Base-by-base conservation (phyloP, 2,113 vertebrate genomes). In the Oreochromis tanganicae region DNA sequence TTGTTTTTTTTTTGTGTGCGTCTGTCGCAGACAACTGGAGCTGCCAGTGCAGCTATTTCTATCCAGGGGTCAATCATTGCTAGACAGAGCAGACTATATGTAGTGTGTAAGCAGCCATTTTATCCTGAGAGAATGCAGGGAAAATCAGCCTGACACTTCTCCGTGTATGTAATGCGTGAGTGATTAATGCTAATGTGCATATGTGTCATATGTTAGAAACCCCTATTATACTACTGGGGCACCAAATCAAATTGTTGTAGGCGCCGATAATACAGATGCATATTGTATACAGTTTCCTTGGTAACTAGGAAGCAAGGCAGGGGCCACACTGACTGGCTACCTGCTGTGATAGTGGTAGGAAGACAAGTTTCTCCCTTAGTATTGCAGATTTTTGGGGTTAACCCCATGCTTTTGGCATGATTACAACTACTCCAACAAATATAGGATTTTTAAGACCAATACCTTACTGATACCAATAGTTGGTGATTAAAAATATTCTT, bases 11-110 rank as follows among this genome's bases (percentile, higher is more conserved):
- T 29, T 80, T 21, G 59, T 66, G 78, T 66, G 59, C 46, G 56
- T 63, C 29, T 88, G 86, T 50, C 36, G 13, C 71, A 80, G 87
- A 90, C 87, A 95, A 89, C 90, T 89, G 87, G 63, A 55, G 88
- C 88, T 88, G 80, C 71, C 85, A 85, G 5, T 87, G 78, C 16
- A 71, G 86, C 89, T 95, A 93, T 95, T 94, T 95, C 85, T 90
- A 91, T 94, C 85, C 82, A 75, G 84, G 84, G 90, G 89, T 94
- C 92, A 91, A 81, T 88, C 9, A 46, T 85, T 87, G 85, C 68
- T 80, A 89, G 88, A 90, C 81, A 84, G 63, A 90, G 84, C 46
- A 85, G 83, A 87, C 27, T 41, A 82, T 78, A 55, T 88, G 85
- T 82, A 81, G 55, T 89, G 87, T 73, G 82, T 88, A 90, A 89